phyloP scores from a whole-genome alignment of 2,113 vertebrate species.

The Charina bottae region DNA sequence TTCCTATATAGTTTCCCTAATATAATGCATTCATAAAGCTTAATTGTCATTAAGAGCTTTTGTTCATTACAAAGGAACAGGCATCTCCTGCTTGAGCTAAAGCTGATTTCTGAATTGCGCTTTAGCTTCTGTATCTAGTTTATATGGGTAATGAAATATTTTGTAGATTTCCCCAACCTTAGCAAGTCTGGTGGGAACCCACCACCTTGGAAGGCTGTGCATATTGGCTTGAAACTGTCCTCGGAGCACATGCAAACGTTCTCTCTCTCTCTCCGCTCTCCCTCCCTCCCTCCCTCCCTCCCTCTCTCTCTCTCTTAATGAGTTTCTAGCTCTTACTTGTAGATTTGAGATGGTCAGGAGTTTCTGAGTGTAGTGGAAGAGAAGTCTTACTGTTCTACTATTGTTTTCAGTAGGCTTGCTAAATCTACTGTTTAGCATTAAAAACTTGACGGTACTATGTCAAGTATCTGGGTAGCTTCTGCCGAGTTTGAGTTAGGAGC shows the following conservation, averaged over 20 bases:
- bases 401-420: neutral
- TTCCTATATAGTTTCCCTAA: neutral
- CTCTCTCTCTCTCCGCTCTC: neutral
- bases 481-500: neutral
- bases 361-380: neutral
- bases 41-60: constrained; percentile 26
- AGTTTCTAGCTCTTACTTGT: neutral
- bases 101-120: constrained; percentile 16
- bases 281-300: neutral
- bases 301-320: too few relatives aligned
- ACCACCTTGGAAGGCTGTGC: neutral
- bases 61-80: constrained; percentile 13
- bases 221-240: neutral
- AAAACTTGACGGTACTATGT: neutral
- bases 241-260: neutral
- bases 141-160: neutral
- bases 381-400: neutral
- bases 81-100: neutral
- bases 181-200: neutral
- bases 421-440: neutral
- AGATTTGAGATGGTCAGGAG: neutral
- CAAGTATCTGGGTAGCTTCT: neutral
- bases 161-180: constrained; percentile 7
- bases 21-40: constrained; percentile 40
- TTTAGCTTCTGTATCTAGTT: neutral